A percentile compares a stretch with the other conserved stretches of the same genome.
These are phyloP conservation scores for Globicephala melas DNA, from an alignment of 2,113 vertebrate genomes.

Conservation along the genomic window DNA sequence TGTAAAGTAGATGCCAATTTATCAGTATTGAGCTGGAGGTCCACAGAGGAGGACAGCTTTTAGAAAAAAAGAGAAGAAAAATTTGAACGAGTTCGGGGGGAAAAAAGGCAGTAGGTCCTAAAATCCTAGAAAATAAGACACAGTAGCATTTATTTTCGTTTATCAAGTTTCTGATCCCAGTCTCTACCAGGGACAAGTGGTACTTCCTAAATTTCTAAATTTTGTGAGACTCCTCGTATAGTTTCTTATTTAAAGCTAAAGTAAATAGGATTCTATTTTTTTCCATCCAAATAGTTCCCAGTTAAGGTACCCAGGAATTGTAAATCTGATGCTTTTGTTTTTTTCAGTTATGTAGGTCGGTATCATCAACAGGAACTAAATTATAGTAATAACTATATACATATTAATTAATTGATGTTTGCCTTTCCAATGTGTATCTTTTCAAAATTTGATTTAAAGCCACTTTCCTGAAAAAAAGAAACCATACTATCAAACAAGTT, in stretches of 20 bases:
- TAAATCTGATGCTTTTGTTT: neutral
- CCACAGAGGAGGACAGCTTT: neutral
- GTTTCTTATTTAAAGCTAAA: conserved; percentile 17
- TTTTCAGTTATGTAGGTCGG: neutral
- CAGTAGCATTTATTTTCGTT: neutral
- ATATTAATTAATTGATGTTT: neutral
- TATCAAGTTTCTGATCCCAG: neutral
- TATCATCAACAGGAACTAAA: neutral
- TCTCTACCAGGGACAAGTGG: neutral
- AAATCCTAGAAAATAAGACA: neutral
- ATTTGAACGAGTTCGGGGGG: neutral
- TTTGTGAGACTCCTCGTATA: neutral
- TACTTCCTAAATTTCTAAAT: neutral
- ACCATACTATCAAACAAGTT: neutral
- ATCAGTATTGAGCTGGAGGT: neutral
- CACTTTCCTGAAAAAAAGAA: neutral
- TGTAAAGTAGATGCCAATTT: neutral
- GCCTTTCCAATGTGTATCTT: neutral
- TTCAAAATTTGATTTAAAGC: neutral
- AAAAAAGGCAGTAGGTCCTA: neutral
- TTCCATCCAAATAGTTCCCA: neutral
- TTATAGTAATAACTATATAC: neutral
- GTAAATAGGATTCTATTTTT: neutral
- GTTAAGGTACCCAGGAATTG: neutral
- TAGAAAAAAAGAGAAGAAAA: neutral